Conservation (phyloP, 2,113 vertebrate species). For the Hemicordylus capensis region DNA sequence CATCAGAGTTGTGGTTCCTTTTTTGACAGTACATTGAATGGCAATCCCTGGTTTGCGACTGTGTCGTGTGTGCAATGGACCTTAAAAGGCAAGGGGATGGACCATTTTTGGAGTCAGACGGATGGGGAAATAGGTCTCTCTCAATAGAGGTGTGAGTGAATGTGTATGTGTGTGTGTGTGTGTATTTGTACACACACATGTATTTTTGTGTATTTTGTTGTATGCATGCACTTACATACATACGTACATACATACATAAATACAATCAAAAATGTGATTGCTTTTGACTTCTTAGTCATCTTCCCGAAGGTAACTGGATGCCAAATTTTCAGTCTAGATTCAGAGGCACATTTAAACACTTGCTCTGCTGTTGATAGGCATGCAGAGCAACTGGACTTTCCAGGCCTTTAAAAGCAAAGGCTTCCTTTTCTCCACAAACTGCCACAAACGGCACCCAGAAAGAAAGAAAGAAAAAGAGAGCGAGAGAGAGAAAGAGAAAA, state of each 20-base stretch:
- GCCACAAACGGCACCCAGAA: too few species aligned
- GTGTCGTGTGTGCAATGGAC: not conserved
- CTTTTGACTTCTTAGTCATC: not conserved
- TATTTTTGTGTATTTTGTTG: too few species aligned
- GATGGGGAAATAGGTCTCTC: not conserved
- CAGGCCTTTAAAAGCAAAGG: too few species aligned
- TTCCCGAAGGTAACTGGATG: too few species aligned
- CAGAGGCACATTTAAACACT: not conserved
- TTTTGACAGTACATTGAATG: too few species aligned
- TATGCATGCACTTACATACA: too few species aligned
- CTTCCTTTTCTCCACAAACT: not conserved
- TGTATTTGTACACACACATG: not conserved
- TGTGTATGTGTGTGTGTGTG: too few species aligned
- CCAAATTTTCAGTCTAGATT: too few species aligned
- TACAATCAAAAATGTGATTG: not conserved
- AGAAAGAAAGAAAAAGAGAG: constrained; percentile 37
- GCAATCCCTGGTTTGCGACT: not conserved
- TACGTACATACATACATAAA: too few species aligned
- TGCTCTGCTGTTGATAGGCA: not conserved
- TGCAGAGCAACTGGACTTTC: not conserved
- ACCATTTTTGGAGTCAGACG: too few species aligned
- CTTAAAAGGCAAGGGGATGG: not conserved
- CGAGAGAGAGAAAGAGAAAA: too few species aligned
- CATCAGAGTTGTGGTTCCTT: too few species aligned
- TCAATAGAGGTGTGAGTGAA: not conserved